Evolutionary conservation across 2,113 vertebrate genomes (phyloP), one percentile per base, ranked within the genome.

Genomic region (Chlorodrepanis virens): DNA sequence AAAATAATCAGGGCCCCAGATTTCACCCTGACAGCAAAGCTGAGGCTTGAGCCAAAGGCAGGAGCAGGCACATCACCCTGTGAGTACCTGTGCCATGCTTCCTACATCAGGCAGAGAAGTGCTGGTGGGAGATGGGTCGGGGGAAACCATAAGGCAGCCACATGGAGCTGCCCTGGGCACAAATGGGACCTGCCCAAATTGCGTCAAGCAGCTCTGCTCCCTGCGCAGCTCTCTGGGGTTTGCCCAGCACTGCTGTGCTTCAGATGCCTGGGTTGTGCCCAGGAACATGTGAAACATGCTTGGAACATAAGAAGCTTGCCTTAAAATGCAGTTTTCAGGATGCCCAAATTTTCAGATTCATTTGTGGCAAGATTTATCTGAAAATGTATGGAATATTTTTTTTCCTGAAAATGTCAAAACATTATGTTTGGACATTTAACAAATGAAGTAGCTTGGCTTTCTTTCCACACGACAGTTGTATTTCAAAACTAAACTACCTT

Each of bases 371-470:
- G 50, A 74, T 83, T 86, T 92, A 40, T 59, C 90, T 86, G 86
- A 94, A 93, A 93, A 83, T 90, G 64, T 70, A 94, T 11, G 7
- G 75, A 91, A 77, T 59, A 60, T 57, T 20, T 90, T 93, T 93
- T 96, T 85, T 79, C 70, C 42, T 74, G 68, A 90, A 88, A 74
- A 89, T 47, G 89, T 90, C 86, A 90, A 95, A 94, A 96, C 88
- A 90, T 94, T 96, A 83, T 94, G 90, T 96, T 95, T 94, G 87
- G 95, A 54, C 83, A 90, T 81, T 78, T 90, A 86, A 75, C 92
- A 94, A 95, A 90, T 81, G 47, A 89, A 74, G 60, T 44, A 89
- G 52, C 59, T 92, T 80, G 92, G 76, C 72, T 89, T 80, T 31
- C 83, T 89, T 93, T 94, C 94, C 92, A 52, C 6, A 29, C 70